These are phyloP conservation scores for Coptotermes formosanus DNA, from an alignment of 1,140 invertebrate genomes.

Conservation along the genomic window DNA sequence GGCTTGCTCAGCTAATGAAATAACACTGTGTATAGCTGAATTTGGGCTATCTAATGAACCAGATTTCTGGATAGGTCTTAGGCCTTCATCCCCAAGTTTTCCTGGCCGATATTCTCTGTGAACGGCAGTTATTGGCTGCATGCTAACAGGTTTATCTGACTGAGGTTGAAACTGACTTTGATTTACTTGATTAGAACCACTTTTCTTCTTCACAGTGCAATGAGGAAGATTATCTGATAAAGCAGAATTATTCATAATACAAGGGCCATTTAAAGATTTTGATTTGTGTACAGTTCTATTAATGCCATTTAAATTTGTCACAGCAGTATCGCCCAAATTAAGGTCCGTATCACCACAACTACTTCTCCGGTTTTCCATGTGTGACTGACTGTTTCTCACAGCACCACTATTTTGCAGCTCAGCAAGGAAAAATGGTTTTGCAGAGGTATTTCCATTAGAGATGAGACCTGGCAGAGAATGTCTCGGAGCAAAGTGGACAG, in stretches of 20 bases:
- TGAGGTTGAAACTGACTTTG: neutral
- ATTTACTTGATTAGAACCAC: neutral
- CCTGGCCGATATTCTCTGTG: conserved; percentile 27
- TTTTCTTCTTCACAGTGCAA: neutral
- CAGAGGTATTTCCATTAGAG: conserved; percentile 45
- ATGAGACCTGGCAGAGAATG: conserved; percentile 15
- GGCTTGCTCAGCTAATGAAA: neutral
- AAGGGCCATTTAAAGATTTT: neutral
- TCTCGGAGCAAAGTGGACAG: conserved; percentile 31
- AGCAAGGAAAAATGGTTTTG: conserved; percentile 47
- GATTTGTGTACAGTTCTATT: neutral
- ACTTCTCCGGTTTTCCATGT: neutral
- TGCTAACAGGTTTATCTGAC: neutral
- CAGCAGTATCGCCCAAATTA: conserved; percentile 41
- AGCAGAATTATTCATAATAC: neutral
- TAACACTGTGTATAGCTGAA: neutral
- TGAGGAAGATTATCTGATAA: neutral
- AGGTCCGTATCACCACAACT: conserved; percentile 1
- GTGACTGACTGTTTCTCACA: conserved; percentile 37
- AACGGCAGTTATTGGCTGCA: conserved; percentile 23
- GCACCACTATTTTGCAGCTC: conserved; percentile 37
- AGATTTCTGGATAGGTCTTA: conserved; percentile 19
- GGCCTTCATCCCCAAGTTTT: conserved; percentile 23
- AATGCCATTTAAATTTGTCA: neutral
- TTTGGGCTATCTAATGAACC: neutral